Base-by-base conservation (phyloP, 2,113 vertebrate species). In the Chitala chitala region DNA sequence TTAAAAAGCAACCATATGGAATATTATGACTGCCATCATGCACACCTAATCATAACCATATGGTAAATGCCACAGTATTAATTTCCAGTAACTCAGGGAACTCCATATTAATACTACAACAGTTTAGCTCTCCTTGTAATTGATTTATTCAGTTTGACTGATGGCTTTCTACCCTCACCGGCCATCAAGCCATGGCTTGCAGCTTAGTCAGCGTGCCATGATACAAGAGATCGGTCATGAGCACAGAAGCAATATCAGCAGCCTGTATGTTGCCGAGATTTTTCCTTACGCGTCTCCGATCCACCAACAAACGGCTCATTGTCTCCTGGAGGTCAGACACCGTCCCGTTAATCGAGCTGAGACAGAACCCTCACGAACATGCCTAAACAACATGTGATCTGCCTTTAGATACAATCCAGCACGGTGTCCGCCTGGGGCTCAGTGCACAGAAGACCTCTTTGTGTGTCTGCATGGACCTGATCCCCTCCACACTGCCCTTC, bases 321-420 rank as follows among this genome's bases (percentile, higher is more conserved):
- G 81, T 84, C 64, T 78, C 20, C 33, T 48, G 38, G 69, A 71
- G 65, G 71, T 76, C 75, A 74, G 74, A 76, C 61, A 29, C 70
- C 75, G 71, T 61, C 38, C 69, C 46, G 78, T 72, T 75, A 74
- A 77, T 56, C 33, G 75, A 77, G 65, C 69, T 72, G 59, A 75
- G 76, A 73, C 33, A 46, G 74, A 71, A 65, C 53, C 72, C 71
- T 59, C 68, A 73, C 48, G 75, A 53, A 29, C 69, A 76, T 65
- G 80, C 78, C 71, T 71, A 72, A 76, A 69, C 72, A 78, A 77
- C 81, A 84, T 81, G 78, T 82, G 82, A 82, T 81, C 72, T 65
- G 59, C 69, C 77, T 76, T 81, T 77, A 76, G 77, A 81, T 82
- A 77, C 66, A 82, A 81, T 82, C 78, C 78, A 79, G 75, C 20